Base-by-base conservation (phyloP, 2,113 vertebrate species). In the Typhlomys cinereus region DNA sequence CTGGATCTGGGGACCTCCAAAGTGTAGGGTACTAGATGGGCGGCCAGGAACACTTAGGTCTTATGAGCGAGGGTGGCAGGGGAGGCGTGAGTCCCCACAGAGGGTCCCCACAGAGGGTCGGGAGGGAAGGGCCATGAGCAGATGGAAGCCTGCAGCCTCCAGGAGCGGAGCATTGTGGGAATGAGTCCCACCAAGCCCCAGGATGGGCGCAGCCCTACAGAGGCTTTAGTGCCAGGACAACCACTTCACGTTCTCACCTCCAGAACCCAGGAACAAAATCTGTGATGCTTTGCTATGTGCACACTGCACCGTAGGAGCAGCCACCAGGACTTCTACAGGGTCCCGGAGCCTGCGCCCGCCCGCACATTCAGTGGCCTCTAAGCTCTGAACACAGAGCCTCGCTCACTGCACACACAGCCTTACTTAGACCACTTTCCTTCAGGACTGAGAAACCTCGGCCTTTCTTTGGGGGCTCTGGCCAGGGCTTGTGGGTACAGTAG, bases 381-480 rank as follows among this genome's bases (percentile, higher is more conserved):
- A 31, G 15, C 14, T 25, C 39, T 82, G 79, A 64, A 31, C 79
- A n/a, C n/a, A 46, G 21, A 12, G 79, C 18, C 41, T 57, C 7
- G 7, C 29, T 11, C 36, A 27, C 1, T 8, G 25, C 14, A 52
- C 34, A 15, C 2, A 4, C 0, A 0, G 23, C 52, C 14, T 21
- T 14, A 4, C 6, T 27, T 11, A 1, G 36, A 29, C 8, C 44
- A 2, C 31, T 34, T 15, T 27, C 36, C n/a, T 39, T 29, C 7
- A 39, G 46, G 10, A 41, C 3, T 27, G 0, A 69, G 34, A 57
- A 1, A 61, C 6, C 1, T 1, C 7, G 15, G 11, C 1, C 12
- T 36, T 25, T 67, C 29, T 17, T 9, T 44, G 36, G 20, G 54
- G 25, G 86, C 5, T 5, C 20, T 27, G 25, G 67, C 52, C 31